A percentile compares a stretch with the other conserved stretches of the same genome.
Evolutionary conservation across 1,140 invertebrate genomes (phyloP).

Genomic region (Arion vulgaris): DNA sequence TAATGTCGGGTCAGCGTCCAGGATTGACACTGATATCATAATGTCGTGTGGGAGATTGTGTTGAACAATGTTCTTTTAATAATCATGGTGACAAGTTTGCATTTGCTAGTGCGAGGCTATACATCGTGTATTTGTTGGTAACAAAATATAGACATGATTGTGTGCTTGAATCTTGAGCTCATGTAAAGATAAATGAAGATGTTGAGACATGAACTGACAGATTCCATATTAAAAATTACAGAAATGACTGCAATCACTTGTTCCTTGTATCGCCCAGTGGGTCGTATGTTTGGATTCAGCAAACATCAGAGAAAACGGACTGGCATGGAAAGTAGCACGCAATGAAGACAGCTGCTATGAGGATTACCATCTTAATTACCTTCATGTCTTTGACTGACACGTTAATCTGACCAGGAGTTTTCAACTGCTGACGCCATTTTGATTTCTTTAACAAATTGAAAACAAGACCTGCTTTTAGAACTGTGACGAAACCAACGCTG

Average conservation of each 20-base stretch:
- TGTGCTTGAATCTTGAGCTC: background rate
- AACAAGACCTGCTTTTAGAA: background rate
- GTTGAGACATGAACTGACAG: constrained; percentile 9
- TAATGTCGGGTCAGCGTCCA: too few species aligned
- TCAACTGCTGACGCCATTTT: background rate
- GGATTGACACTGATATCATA: too few species aligned
- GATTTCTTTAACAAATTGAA: background rate
- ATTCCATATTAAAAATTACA: background rate
- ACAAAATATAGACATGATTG: background rate
- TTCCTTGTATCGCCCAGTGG: background rate
- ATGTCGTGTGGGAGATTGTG: too few species aligned
- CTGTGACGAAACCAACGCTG: background rate
- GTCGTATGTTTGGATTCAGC: constrained; percentile 2
- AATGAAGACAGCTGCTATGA: constrained; percentile 10
- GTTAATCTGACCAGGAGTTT: too few species aligned
- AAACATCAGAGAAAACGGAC: background rate
- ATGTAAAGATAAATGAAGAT: constrained; percentile 28
- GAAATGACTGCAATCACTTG: background rate
- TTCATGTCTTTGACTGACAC: background rate
- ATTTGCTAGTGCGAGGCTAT: too few species aligned
- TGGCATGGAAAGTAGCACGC: background rate
- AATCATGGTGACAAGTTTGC: too few species aligned
- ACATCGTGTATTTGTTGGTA: too few species aligned
- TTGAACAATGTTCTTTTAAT: too few species aligned
- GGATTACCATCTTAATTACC: constrained; percentile 8